These are phyloP conservation scores for Passerculus sandwichensis DNA, from an alignment of 2,797 vertebrate genomes.

Conservation along the genomic window DNA sequence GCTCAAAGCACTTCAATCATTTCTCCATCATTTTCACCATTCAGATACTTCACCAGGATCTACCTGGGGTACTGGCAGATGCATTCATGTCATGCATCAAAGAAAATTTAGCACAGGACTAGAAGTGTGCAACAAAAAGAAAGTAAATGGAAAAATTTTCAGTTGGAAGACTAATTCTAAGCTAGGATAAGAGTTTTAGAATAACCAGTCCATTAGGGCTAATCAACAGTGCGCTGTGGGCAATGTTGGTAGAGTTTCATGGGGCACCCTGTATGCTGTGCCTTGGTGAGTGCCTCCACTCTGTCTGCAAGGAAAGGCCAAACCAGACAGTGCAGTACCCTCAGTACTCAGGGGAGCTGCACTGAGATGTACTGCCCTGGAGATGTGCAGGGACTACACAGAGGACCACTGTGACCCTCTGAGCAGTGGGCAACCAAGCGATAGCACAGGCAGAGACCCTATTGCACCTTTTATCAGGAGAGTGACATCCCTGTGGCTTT, in stretches of 20 bases:
- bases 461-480: not conserved
- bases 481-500: fast-evolving
- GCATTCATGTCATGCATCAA: not conserved
- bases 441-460: not conserved
- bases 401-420: not conserved
- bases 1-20: not conserved
- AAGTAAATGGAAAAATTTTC: not conserved
- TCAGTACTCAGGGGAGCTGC: not conserved
- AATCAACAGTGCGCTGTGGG: not conserved
- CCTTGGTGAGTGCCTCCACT: not conserved
- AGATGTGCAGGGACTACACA: not conserved
- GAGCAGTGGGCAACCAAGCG: fast-evolving
- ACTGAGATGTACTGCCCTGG: not conserved
- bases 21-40: not conserved
- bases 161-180: not conserved
- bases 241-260: not conserved
- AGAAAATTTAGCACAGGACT: not conserved
- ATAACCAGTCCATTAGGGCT: not conserved
- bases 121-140: not conserved
- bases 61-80: not conserved
- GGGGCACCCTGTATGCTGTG: not conserved
- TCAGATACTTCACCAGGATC: not conserved
- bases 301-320: not conserved
- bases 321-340: not conserved
- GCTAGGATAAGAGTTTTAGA: not conserved